phyloP scores from a whole-genome alignment of 2,113 vertebrate genomes.

The Fulica atra region DNA sequence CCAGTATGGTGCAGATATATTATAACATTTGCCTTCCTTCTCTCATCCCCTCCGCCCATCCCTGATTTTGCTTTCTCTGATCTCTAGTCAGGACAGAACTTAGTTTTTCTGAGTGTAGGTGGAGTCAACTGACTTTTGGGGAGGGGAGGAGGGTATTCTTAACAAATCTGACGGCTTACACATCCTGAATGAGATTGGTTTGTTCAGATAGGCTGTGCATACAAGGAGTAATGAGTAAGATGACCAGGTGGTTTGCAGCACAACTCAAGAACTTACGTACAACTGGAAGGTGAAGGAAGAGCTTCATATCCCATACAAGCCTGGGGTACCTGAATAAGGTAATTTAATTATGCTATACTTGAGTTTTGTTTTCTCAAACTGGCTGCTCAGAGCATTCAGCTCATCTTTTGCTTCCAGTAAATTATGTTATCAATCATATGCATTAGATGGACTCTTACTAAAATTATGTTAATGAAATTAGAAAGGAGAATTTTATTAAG shows the following conservation, averaged over 20 bases:
- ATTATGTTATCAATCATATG: background rate
- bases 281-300: background rate
- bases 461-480: background rate
- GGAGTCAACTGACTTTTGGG: constrained; percentile 24
- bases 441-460: background rate
- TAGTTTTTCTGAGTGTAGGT: constrained; percentile 11
- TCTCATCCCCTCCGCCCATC: background rate
- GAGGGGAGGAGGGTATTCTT: background rate
- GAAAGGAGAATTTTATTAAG: background rate
- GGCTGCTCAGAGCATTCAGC: background rate
- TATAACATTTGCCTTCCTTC: background rate
- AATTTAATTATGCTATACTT: background rate
- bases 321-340: background rate
- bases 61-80: constrained; percentile 7
- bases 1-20: background rate
- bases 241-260: background rate
- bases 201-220: background rate
- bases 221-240: background rate
- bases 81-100: background rate
- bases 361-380: background rate
- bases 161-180: background rate
- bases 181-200: background rate
- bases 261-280: background rate
- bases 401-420: background rate
- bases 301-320: background rate